phyloP scores from a whole-genome alignment of 2,113 vertebrate genomes.

The Cololabis saira region DNA sequence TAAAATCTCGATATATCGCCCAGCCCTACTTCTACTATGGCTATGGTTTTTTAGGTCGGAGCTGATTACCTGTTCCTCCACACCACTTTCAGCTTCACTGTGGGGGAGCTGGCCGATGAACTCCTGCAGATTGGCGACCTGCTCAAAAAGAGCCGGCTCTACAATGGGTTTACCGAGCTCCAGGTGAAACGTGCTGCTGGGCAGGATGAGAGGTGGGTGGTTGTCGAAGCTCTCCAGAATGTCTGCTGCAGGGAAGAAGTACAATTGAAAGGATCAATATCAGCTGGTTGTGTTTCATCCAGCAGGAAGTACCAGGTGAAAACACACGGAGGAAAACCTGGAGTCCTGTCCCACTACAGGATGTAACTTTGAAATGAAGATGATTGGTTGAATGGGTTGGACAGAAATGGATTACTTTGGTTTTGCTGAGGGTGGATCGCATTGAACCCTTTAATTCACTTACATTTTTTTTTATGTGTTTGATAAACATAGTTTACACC shows the following conservation, averaged over 20 bases:
- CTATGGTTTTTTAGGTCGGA: background rate
- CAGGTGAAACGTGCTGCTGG: conserved; percentile 76
- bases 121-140: conserved; percentile 69
- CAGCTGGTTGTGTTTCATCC: no score
- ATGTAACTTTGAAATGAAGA: no score
- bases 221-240: conserved; percentile 83
- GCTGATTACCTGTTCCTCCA: conserved; percentile 57
- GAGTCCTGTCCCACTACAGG: no score
- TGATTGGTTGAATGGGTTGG: no score
- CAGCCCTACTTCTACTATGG: no score
- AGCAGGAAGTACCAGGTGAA: no score
- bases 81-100: conserved; percentile 19
- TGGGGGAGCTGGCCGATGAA: conserved; percentile 47
- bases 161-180: conserved; percentile 72
- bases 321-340: no score
- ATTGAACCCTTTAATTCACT: no score
- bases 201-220: conserved; percentile 85
- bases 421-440: background rate
- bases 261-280: conserved; percentile 18
- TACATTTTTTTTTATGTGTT: no score
- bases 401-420: no score
- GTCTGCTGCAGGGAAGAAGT: conserved; percentile 62
- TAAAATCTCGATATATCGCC: no score
- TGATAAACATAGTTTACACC: no score
- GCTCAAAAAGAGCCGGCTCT: conserved; percentile 68